Evolutionary conservation across 2,888 invertebrate species (phyloP), one percentile per base, ranked within the genome.

Genomic region (Drosophila suboccidentalis): DNA sequence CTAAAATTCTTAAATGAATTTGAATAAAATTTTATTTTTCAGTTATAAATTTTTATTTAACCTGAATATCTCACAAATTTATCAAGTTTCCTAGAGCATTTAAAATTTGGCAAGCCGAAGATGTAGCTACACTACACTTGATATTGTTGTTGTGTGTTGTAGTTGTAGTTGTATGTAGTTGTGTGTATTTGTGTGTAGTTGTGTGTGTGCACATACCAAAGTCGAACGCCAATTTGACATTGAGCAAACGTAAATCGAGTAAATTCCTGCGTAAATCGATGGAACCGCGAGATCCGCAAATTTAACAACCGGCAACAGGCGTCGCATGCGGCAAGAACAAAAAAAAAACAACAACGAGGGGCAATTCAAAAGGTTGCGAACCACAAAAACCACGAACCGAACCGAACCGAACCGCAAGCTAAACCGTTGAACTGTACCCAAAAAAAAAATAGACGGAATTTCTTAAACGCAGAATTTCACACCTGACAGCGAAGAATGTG

Each of bases 201-300:
- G 17, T 11, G 39, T 55, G 43, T 44, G 44, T 57, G 55, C 44
- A 57, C 86, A 90, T 87, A 90, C 86, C 86, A 89, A 74, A 78
- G 78, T 78, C 81, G 81, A 75, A 78, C 71, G 84, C 89, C 90
- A 81, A 80, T 87, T 90, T 87, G 86, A 87, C 86, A 87, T 87
- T 87, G 86, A 87, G 86, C 79, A 82, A 82, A 77, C 75, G 90
- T 71, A 87, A 88, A 84, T 84, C 74, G 71, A 71, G 69, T 17
- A 63, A 89, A 89, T 85, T 89, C 82, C 85, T 75, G 75, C 71
- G 75, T 78, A 71, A 78, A 76, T 76, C 78, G 78, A 76, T 71
- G 72, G 72, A 65, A 66, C 65, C 61, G 67, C 63, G 67, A 82
- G 59, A 63, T n/a, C 57, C 49, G 50, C 29, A 53, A 62, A 49